Evolutionary conservation across 2,888 invertebrate species (phyloP), one percentile per base, ranked within the genome.

Genomic region (Anthophora plumipes): DNA sequence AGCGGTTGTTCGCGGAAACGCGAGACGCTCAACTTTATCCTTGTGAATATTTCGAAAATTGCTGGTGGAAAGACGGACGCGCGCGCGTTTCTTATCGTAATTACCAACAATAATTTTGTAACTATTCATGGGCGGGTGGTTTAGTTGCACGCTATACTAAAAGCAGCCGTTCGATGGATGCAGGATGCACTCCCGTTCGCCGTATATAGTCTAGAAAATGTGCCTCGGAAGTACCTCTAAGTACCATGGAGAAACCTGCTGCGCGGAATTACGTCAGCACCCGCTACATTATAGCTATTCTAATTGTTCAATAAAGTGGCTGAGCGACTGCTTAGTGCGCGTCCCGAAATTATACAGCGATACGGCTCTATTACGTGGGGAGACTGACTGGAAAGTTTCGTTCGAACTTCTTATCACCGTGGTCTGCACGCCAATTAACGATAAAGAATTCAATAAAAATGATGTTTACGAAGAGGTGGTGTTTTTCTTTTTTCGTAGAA

Each of bases 91-190:
- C 82, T 81, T 81, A 77, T 68, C 81, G 77, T 77, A 81, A 83
- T 83, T 83, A 81, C 74, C 82, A 50, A 59, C 77, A 67, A 83
- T 83, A 83, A 81, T 83, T 81, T 81, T 77, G 74, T 68, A 81
- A 81, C 81, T 68, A 63, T 68, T 81, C 82, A 74, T 71, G 59
- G 77, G 41, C 59, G 68, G 72, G 73, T 41, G 80, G 80, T 76
- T 74, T 73, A 67, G 74, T 63, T 80, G 72, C 55, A 41, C 80
- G 75, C 59, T 31, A 59, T 71, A 84, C 86, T 86, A 86, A 86
- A 87, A 87, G 87, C 87, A 85, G 81, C 81, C 68, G 80, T 84
- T 87, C 80, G 71, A 71, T 79, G 81, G 82, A 77, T 68, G 83
- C 81, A 72, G 83, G 83, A 82, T 82, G 85, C 78, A 77, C 84